Base-by-base conservation (phyloP, 2,888 invertebrate species). In the Therioaphis trifolii region DNA sequence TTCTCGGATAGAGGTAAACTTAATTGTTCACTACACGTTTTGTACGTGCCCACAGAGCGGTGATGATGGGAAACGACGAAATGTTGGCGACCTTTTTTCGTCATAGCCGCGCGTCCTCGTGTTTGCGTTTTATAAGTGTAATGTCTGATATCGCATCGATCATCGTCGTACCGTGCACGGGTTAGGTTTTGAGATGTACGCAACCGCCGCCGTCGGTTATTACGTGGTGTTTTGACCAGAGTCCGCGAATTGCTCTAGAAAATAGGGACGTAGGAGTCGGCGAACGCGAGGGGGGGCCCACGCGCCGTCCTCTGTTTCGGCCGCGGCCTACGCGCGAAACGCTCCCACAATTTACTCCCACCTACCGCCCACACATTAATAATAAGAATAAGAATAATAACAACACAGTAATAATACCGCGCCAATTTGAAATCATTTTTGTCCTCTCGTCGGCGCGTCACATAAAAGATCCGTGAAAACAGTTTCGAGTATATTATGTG, bases 341-440 rank as follows among this genome's bases (percentile, higher is more conserved):
- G 49, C 68, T 68, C 78, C 78, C 52, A 68, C 78, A 78, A 78
- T 78, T 78, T 78, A 68, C 78, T 35, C 78, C 78, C 78, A 66
- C 77, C 35, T 21, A 46, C 77, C 52, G 52, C 78, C 78, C 78
- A 35, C 40, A 24, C 21, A 58, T 12, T 58, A 58, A 58, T 58
- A 58, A 46, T 21, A 21, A 49, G 15, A 29, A 49, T 27, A 75
- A 61, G 52, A 52, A 52, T 52, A 9, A 52, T 55, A 24, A 11
- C 21, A 52, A 52, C n/a, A 52, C n/a, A 58, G 7, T 58, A 52
- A 78, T 52, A 78, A 68, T n/a, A n/a, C n/a, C 14, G 49, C 46
- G 63, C 66, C 29, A 49, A 77, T 76, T 76, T 76, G 24, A 58
- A 75, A 75, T 72, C 18, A 18, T 63, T 35, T 61, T 63, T 49